Conservation (phyloP, 2,797 vertebrate species). For the Rhinogobio ventralis region DNA sequence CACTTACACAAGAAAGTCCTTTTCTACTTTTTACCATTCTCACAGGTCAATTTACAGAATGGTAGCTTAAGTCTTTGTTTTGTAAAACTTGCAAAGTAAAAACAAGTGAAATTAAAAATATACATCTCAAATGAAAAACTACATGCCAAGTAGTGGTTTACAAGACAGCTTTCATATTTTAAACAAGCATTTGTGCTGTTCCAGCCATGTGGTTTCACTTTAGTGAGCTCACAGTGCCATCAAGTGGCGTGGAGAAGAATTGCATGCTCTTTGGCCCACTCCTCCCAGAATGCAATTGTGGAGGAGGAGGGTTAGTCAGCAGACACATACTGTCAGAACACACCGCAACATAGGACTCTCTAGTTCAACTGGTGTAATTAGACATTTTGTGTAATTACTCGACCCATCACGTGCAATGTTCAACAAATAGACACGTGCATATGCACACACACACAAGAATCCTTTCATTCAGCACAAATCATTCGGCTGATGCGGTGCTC, state of each 20-base stretch:
- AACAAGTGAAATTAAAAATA: slow-evolving; percentile 30
- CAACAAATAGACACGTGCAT: slow-evolving; percentile 35
- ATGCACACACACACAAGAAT: slow-evolving; percentile 30
- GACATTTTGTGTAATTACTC: slow-evolving; percentile 57
- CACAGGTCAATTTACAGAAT: neutral
- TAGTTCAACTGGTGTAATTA: slow-evolving; percentile 54
- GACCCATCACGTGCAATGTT: slow-evolving; percentile 42
- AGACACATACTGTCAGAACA: slow-evolving; percentile 37
- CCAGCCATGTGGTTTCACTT: neutral
- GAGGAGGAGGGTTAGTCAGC: slow-evolving; percentile 28
- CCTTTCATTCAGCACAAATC: slow-evolving; percentile 70
- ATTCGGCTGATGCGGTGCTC: slow-evolving; percentile 69
- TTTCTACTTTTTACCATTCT: neutral
- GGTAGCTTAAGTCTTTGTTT: neutral
- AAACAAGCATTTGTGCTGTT: neutral
- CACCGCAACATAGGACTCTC: slow-evolving; percentile 42
- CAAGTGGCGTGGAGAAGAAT: slow-evolving; percentile 63
- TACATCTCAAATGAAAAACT: slow-evolving; percentile 23
- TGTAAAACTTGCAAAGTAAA: slow-evolving; percentile 5
- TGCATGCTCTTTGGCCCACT: neutral
- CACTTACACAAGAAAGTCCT: neutral
- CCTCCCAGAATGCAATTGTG: slow-evolving; percentile 11
- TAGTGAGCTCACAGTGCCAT: slow-evolving; percentile 77
- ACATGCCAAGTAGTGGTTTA: slow-evolving; percentile 11
- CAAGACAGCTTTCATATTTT: slow-evolving; percentile 1